These are phyloP conservation scores for Tangara arthus DNA, from an alignment of 2,797 vertebrate genomes.

Conservation along the genomic window DNA sequence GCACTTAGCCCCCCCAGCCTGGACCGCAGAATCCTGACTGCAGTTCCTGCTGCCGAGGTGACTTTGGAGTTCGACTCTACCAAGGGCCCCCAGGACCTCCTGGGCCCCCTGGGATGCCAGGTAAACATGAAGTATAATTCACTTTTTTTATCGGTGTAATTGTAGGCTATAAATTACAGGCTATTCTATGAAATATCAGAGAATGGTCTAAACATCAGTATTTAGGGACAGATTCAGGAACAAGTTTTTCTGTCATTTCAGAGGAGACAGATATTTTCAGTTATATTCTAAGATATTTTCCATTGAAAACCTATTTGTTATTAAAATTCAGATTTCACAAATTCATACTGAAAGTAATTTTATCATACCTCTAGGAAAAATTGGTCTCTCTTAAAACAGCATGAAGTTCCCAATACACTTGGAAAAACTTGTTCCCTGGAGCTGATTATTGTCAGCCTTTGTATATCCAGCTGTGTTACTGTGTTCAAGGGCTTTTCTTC, in stretches of 20 bases:
- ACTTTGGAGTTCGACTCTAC: slow-evolving; percentile 77
- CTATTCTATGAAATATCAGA: neutral
- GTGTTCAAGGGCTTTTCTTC: neutral
- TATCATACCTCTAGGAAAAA: neutral
- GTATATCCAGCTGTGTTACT: neutral
- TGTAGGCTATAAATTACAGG: neutral
- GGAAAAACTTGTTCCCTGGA: neutral
- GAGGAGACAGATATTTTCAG: neutral
- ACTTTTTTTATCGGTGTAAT: neutral
- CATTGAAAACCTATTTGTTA: neutral
- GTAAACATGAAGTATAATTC: slow-evolving; percentile 50
- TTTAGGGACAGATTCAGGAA: neutral
- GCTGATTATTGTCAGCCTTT: neutral
- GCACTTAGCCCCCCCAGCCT: slow-evolving; percentile 65
- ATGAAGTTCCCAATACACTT: neutral
- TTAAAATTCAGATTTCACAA: neutral
- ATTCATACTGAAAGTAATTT: neutral
- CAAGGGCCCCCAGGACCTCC: slow-evolving; percentile 79
- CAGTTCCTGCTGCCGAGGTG: slow-evolving; percentile 78
- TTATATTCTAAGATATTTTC: neutral
- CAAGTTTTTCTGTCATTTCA: neutral
- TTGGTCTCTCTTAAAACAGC: neutral
- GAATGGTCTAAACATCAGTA: neutral
- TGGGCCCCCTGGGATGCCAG: slow-evolving; percentile 80
- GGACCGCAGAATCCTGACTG: slow-evolving; percentile 77